A percentile compares a stretch with the other conserved stretches of the same genome.
These are phyloP conservation scores for Cryptocheilus praepositus DNA, from an alignment of 2,888 invertebrate species.

Conservation along the genomic window DNA sequence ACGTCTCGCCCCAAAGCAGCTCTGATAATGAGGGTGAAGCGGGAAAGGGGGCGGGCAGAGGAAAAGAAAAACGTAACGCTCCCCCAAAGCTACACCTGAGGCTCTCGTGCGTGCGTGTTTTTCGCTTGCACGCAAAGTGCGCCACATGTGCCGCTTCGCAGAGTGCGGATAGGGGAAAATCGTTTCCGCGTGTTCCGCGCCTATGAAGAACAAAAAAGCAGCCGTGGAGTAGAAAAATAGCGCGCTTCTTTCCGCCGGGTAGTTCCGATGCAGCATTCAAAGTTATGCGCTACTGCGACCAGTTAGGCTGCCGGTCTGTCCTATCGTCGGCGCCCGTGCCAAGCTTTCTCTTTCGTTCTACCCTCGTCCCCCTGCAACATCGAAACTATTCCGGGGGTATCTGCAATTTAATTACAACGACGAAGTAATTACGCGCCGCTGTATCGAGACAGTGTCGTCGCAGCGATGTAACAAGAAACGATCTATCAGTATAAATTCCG, in stretches of 20 bases:
- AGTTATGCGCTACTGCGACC: too few relatives aligned
- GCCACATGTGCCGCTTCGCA: too few relatives aligned
- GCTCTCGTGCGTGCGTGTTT: constrained; percentile 1
- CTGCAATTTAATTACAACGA: constrained; percentile 51
- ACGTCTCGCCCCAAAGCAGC: constrained; percentile 44
- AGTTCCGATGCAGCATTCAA: too few relatives aligned
- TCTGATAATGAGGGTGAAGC: constrained; percentile 45
- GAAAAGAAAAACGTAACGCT: background rate
- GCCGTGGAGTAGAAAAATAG: too few relatives aligned
- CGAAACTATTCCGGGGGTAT: constrained; percentile 41
- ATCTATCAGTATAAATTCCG: constrained; percentile 51
- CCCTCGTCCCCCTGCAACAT: constrained; percentile 18
- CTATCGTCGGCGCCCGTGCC: too few relatives aligned
- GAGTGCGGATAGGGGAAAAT: background rate
- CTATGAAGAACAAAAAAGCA: too few relatives aligned
- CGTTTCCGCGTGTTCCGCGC: background rate
- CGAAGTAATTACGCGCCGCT: constrained; percentile 46
- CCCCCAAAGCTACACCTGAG: background rate
- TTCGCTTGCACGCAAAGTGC: too few relatives aligned
- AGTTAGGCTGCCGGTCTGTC: too few relatives aligned
- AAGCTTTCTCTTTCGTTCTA: background rate
- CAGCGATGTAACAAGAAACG: constrained; percentile 45
- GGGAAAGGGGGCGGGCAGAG: constrained; percentile 31
- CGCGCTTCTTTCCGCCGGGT: too few relatives aligned
- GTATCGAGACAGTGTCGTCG: constrained; percentile 37